phyloP scores from a whole-genome alignment of 1,140 invertebrate species.

The Argopecten irradians region DNA sequence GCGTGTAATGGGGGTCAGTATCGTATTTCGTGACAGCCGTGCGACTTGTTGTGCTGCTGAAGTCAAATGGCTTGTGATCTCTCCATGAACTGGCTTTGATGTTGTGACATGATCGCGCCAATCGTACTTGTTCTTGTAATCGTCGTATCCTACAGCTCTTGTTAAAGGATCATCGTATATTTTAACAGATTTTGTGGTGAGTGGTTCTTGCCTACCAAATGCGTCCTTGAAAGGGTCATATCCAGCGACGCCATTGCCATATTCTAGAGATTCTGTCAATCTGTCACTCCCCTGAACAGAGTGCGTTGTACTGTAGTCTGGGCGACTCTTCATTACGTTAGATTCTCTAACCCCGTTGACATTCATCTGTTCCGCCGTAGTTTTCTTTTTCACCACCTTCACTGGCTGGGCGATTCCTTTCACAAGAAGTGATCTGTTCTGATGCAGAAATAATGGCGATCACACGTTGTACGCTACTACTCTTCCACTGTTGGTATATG shows the following conservation, averaged over 20 bases:
- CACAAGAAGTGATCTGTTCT: slow-evolving; percentile 36
- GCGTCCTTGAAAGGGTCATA: not conserved
- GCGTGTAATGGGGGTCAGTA: not conserved
- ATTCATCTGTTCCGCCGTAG: not conserved
- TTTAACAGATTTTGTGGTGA: not conserved
- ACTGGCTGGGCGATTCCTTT: slow-evolving; percentile 36
- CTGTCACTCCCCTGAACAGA: not conserved
- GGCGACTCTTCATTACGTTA: not conserved
- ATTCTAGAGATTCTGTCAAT: not conserved
- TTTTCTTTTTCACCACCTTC: not conserved
- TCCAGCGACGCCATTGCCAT: no score
- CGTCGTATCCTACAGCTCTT: no score
- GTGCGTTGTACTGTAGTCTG: not conserved
- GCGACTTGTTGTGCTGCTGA: not conserved
- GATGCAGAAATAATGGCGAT: slow-evolving; percentile 32
- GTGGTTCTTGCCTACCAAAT: not conserved
- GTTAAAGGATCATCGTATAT: no score
- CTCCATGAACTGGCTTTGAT: not conserved
- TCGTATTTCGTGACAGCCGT: not conserved
- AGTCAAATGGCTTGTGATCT: not conserved
- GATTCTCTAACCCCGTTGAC: not conserved
- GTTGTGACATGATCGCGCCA: no score
- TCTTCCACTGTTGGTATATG: slow-evolving; percentile 31
- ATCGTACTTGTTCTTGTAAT: no score
- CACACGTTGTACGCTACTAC: slow-evolving; percentile 36